Evolutionary conservation across 2,797 vertebrate genomes (phyloP), one percentile per base, ranked within the genome.

Genomic region (Helarctos malayanus): DNA sequence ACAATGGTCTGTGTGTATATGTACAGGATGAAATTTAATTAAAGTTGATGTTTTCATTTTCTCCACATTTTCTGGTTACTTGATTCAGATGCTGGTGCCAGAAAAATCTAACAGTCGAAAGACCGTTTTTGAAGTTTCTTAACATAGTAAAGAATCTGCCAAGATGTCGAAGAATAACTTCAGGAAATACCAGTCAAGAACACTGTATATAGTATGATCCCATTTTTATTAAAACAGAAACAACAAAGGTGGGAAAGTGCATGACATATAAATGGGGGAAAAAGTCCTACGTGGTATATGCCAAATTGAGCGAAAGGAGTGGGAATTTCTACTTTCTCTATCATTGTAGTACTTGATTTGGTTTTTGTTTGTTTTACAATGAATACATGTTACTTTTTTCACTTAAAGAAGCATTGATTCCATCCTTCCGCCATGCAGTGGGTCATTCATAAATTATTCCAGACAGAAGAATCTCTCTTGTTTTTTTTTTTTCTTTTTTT

Each of bases 31-130:
- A 81, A 92, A 59, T 79, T 91, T 83, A 75, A 68, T 96, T 96
- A 96, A 97, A 94, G 83, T 45, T n/a, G 41, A 89, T 75, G 15
- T 92, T 95, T 93, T 38, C 41, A 38, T 57, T 81, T 95, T 41
- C 54, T 54, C 41, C 29, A 49, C 11, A 25, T 79, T 90, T 94
- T 85, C 57, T 21, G 61, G 52, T 84, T 76, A 57, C 91, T 94
- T 86, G n/a, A 59, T 76, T 92, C 61, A 93, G 56, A 25, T n/a
- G 12, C 52, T 81, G 47, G n/a, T 93, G 35, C 35, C 76, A 75
- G 41, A 83, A 87, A 96, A 89, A 57, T 61, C 19, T 32, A 71
- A 85, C 45, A 25, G 63, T 25, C 75, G 65, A 61, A 69, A 86
- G 65, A 52, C 73, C 29, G 19, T 75, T 85, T 89, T 52, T 86